These are phyloP conservation scores for Pogona vitticeps DNA, from an alignment of 2,113 vertebrate species.

Conservation along the genomic window DNA sequence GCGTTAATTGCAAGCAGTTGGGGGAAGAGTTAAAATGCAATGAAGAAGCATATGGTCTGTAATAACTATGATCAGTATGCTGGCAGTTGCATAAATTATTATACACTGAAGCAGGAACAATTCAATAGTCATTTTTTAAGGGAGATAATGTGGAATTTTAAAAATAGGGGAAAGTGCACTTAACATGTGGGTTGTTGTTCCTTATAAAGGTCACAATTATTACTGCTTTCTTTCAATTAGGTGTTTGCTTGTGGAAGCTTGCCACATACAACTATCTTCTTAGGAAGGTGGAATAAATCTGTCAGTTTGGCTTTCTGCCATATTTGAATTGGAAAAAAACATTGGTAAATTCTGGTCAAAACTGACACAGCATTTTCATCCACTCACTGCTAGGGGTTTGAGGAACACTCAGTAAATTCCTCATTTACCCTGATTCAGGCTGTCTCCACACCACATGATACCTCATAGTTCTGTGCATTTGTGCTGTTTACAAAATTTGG, in stretches of 20 bases:
- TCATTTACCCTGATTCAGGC: background rate
- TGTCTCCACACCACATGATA: too few species aligned
- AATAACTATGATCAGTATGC: slow-evolving; percentile 48
- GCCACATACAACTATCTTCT: background rate
- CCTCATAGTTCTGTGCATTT: too few species aligned
- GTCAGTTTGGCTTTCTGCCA: too few species aligned
- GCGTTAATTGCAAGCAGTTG: slow-evolving; percentile 26
- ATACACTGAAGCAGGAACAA: slow-evolving; percentile 34
- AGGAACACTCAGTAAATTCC: too few species aligned
- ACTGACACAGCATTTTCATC: too few species aligned
- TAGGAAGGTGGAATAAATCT: background rate
- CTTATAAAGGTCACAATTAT: background rate
- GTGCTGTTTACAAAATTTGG: too few species aligned
- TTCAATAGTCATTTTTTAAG: background rate
- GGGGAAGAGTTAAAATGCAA: slow-evolving; percentile 24
- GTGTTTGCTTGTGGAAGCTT: background rate
- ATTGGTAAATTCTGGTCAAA: background rate
- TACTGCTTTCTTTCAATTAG: background rate
- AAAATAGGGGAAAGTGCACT: slow-evolving; percentile 11
- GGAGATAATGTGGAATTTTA: slow-evolving; percentile 12
- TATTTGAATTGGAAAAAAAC: too few species aligned
- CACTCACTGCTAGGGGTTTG: too few species aligned
- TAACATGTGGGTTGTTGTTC: background rate
- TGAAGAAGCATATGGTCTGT: slow-evolving; percentile 45
- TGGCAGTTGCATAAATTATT: slow-evolving; percentile 36